Base-by-base conservation (phyloP, 2,113 vertebrate genomes). In the Platycercus adscitus region DNA sequence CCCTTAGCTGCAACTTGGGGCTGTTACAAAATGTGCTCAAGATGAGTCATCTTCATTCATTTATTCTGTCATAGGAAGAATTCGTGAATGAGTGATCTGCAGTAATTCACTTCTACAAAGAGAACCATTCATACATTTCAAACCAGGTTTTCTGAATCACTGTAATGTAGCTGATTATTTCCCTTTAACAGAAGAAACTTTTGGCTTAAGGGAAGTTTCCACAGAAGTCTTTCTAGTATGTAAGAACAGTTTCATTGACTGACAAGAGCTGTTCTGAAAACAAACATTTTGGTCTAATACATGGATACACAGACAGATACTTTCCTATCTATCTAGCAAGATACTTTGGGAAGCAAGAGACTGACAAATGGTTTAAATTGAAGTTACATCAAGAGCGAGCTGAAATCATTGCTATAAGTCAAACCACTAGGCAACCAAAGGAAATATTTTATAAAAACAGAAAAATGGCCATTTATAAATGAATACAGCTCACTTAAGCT, bases 1-100 rank as follows among this genome's bases (percentile, higher is more conserved):
- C 91, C 93, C 95, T 96, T 87, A 94, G 93, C 91, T 94, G 97
- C 86, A 96, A 93, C 92, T 97, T 96, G 95, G 86, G 89, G 95
- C 92, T 95, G 93, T 88, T 97, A 95, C 15, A 85, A 91, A 94
- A 96, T 94, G 84, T 96, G 94, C 91, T 96, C 56, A 71, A 33
- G 92, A 97, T 97, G 96, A 97, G 93, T 98, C 97, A 97, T 89
- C 96, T 86, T 97, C 93, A 97, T 96, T 98, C 93, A 97, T 78
- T 93, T 93, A 95, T 85, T 91, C 70, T 95, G 94, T 79, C 95
- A 88, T 93, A 81, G 80, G 87, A 94, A 95, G 91, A 95, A 96
- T 96, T 98, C 94, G 93, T 97, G 97, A 98, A 98, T 97, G 97
- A 96, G 95, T 96, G 89, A 97, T 96, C 93, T 91, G 81, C 91